These are phyloP conservation scores for Apamea epomidion DNA, from an alignment of 2,888 invertebrate genomes.

Conservation along the genomic window DNA sequence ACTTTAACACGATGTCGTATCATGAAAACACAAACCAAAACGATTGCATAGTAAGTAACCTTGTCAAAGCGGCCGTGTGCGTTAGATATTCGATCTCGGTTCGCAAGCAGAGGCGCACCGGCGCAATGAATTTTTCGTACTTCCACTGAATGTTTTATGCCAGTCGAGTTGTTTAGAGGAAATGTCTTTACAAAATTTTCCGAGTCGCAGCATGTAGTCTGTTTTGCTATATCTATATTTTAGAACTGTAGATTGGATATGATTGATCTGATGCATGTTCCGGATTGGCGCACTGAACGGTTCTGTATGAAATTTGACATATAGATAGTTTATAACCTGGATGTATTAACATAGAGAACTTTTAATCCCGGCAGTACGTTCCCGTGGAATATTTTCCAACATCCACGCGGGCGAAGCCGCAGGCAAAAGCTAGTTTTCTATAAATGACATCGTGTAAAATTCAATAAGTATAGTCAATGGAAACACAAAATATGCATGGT, in stretches of 20 bases:
- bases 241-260: not conserved
- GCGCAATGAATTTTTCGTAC: conserved; percentile 73
- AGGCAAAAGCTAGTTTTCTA: not conserved
- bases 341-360: not conserved
- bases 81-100: conserved; percentile 71
- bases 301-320: not conserved
- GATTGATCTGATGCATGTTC: not conserved
- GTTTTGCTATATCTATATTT: conserved; percentile 11
- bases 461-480: not conserved
- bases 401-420: not conserved
- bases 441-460: not conserved
- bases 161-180: conserved; percentile 71
- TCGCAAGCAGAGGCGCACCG: conserved; percentile 66
- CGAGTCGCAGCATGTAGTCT: conserved; percentile 26
- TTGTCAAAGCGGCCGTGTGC: conserved; percentile 58
- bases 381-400: not conserved
- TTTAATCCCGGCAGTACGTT: not conserved
- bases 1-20: not conserved
- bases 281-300: not conserved
- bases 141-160: conserved; percentile 73
- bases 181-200: conserved; percentile 57
- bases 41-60: conserved; percentile 47
- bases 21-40: conserved; percentile 21
- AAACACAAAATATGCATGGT: not conserved
- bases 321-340: not conserved